Conservation (phyloP, 1,140 invertebrate genomes). For the Hestina assimilis region DNA sequence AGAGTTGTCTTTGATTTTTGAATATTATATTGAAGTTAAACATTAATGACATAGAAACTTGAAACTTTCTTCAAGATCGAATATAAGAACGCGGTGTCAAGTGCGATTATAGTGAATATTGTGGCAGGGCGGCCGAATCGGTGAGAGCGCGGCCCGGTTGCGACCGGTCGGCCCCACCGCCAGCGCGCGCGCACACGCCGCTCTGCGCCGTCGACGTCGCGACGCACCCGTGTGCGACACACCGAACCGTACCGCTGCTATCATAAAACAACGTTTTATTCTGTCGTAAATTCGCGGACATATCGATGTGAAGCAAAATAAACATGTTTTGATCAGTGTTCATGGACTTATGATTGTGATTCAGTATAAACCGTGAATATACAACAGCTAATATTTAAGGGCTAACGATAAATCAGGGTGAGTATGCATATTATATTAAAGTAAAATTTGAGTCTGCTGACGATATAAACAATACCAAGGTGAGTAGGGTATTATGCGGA, state of each 20-base stretch:
- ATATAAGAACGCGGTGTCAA: conserved; percentile 66
- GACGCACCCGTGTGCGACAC: conserved; percentile 63
- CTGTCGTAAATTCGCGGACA: conserved; percentile 6
- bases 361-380: conserved; percentile 9
- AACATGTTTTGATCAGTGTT: conserved; percentile 20
- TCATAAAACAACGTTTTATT: conserved; percentile 11
- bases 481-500: conserved; percentile 23
- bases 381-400: conserved; percentile 8
- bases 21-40: conserved; percentile 22
- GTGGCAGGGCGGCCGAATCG: conserved; percentile 55
- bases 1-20: conserved; percentile 22
- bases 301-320: conserved; percentile 8
- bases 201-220: conserved; percentile 70
- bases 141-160: conserved; percentile 71
- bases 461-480: conserved; percentile 21
- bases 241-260: conserved; percentile 31
- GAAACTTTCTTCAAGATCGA: conserved; percentile 71
- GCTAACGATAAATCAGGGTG: conserved; percentile 17
- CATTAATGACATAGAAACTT: conserved; percentile 61
- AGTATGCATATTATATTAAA: conserved; percentile 17
- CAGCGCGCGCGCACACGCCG: conserved; percentile 62
- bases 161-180: conserved; percentile 72
- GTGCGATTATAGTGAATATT: conserved; percentile 62
- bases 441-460: conserved; percentile 4
- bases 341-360: conserved; percentile 7